Evolutionary conservation across 2,888 invertebrate species (phyloP).

Genomic region (Drosophila cyrtoloma): DNA sequence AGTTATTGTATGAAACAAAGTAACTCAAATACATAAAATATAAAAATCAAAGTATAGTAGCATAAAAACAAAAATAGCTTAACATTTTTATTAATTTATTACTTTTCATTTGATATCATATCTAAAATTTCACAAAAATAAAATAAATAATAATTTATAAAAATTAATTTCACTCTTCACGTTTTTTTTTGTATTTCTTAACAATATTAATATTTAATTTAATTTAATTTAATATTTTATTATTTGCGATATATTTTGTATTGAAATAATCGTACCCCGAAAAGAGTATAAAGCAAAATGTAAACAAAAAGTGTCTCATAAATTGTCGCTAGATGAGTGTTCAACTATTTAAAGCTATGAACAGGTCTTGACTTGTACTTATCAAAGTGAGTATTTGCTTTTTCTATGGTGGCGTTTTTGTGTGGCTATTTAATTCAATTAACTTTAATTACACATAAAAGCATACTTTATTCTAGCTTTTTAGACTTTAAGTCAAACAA

Average conservation of each 20-base stretch:
- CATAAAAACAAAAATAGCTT: not conserved
- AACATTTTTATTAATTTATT: not conserved
- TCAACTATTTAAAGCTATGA: constrained; percentile 45
- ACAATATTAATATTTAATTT: not conserved
- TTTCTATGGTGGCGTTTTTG: constrained; percentile 5
- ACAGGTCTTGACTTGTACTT: constrained; percentile 56
- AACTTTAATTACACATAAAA: constrained; percentile 74
- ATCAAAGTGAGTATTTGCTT: constrained; percentile 14
- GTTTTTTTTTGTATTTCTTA: not conserved
- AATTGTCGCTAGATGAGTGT: constrained; percentile 62
- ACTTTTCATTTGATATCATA: too few species aligned
- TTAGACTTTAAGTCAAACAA: constrained; percentile 64
- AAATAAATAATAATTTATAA: not conserved
- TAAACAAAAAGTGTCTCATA: constrained; percentile 59
- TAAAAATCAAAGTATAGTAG: not conserved
- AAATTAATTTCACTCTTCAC: not conserved
- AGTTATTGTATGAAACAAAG: not conserved
- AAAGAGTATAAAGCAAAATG: not conserved
- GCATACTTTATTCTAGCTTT: constrained; percentile 49
- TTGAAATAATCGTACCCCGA: not conserved
- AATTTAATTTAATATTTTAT: too few species aligned
- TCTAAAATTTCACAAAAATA: not conserved
- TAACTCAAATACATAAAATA: not conserved
- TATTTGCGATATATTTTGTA: not conserved
- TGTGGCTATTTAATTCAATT: constrained; percentile 72